These are phyloP conservation scores for Aulostomus chinensis DNA, from an alignment of 2,797 vertebrate species.

Conservation along the genomic window DNA sequence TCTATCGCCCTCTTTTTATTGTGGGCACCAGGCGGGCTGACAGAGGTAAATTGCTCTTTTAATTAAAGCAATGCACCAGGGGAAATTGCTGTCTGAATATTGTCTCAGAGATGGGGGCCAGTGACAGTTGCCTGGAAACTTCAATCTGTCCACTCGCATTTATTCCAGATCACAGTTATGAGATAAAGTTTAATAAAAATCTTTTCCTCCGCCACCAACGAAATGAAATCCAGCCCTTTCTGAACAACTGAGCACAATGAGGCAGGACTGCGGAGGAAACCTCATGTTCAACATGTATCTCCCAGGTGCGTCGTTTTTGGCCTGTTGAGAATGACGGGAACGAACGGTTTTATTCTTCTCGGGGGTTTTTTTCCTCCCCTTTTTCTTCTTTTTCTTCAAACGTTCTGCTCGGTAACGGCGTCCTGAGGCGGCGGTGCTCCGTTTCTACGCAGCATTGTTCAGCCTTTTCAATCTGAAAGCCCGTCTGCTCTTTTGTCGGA, in stretches of 20 bases:
- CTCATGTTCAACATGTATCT: slow-evolving; percentile 99
- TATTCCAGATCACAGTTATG: slow-evolving; percentile 88
- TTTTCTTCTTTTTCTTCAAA: slow-evolving; percentile 26
- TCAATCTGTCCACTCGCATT: slow-evolving; percentile 85
- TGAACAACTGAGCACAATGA: slow-evolving; percentile 87
- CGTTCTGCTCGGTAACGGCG: slow-evolving; percentile 4
- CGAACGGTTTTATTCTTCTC: no score
- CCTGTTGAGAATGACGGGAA: slow-evolving; percentile 29
- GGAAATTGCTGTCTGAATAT: slow-evolving; percentile 97
- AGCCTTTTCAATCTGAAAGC: slow-evolving; percentile 78
- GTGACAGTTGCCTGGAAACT: slow-evolving; percentile 93
- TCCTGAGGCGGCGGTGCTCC: slow-evolving; percentile 24
- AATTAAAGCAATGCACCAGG: slow-evolving; percentile 94
- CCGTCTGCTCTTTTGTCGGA: slow-evolving; percentile 88
- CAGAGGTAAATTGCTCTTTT: slow-evolving; percentile 93
- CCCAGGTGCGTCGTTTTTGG: slow-evolving; percentile 86
- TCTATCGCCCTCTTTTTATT: slow-evolving; percentile 85
- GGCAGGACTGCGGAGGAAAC: slow-evolving; percentile 91
- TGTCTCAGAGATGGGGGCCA: slow-evolving; percentile 86
- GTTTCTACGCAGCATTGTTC: slow-evolving; percentile 44
- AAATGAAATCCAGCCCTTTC: slow-evolving; percentile 84
- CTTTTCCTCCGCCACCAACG: slow-evolving; percentile 74
- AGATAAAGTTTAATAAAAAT: slow-evolving; percentile 92
- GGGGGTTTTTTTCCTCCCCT: slow-evolving; percentile 11
- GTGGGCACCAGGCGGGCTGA: slow-evolving; percentile 84